Evolutionary conservation across 1,140 invertebrate genomes (phyloP), one percentile per base, ranked within the genome.

Genomic region (Uloborus diversus): DNA sequence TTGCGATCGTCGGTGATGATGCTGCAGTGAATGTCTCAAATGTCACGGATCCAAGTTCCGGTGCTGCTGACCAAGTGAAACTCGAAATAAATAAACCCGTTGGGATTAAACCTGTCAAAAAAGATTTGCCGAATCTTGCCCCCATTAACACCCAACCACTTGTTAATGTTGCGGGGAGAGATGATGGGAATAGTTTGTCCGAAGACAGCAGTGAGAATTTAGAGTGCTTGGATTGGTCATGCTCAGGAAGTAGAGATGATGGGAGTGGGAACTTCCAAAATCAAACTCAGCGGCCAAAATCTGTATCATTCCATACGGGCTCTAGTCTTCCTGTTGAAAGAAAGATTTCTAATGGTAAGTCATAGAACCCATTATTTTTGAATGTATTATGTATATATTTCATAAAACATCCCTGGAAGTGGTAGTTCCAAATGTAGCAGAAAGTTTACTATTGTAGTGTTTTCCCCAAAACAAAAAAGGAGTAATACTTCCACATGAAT

Each of bases 321-420:
- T 85, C 84, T 11, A 84, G 84, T 76, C 76, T 85, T 51, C 83
- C 84, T 3, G 80, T 79, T 2, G 84, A 85, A 66, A 79, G 81
- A 42, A 84, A 85, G 70, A 85, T 85, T 27, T 83, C 84, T 11
- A 84, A 81, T 73, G 84, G 84, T 85, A 82, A 83, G 83, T 66
- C 23, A 62, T 49, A 42, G 11, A 66, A 32, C 28, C 82, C 20
- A 14, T 53, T 53, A 7, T 53, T 20, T 53, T 42, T 42, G 9
- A 42, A 42, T 42, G 37, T 42, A 42, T 42, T 42, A 2, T n/a
- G n/a, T n/a, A n/a, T n/a, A n/a, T n/a, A n/a, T n/a, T n/a, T n/a
- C n/a, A n/a, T n/a, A n/a, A n/a, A n/a, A n/a, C n/a, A n/a, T n/a
- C n/a, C n/a, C n/a, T n/a, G n/a, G n/a, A n/a, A n/a, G n/a, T n/a